Conservation (phyloP, 2,888 invertebrate species). For the Euzophera pinguis region DNA sequence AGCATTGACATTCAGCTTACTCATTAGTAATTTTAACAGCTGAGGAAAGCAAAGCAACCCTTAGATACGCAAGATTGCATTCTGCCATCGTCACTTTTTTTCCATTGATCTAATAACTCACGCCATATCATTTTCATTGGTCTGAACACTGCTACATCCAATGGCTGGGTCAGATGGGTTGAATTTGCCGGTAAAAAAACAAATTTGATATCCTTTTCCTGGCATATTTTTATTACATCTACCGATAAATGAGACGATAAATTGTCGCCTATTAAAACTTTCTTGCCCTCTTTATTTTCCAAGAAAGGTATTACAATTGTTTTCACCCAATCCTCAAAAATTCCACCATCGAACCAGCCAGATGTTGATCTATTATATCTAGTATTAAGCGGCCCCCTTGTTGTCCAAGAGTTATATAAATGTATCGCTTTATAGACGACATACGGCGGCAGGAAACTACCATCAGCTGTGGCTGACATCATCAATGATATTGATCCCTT, state of each 20-base stretch:
- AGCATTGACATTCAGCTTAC: constrained; percentile 15
- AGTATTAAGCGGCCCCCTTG: constrained; percentile 17
- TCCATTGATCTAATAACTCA: constrained; percentile 23
- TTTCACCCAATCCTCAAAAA: constrained; percentile 39
- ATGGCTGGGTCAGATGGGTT: constrained; percentile 39
- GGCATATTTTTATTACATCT: constrained; percentile 26
- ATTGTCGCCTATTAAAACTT: constrained; percentile 14
- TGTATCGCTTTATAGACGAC: constrained; percentile 22
- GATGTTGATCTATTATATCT: constrained; percentile 41
- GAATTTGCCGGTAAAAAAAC: constrained; percentile 38
- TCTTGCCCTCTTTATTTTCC: constrained; percentile 20
- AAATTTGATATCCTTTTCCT: constrained; percentile 39
- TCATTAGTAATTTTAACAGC: constrained; percentile 21
- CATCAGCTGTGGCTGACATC: constrained; percentile 19
- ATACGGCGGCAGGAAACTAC: constrained; percentile 24
- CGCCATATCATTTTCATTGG: constrained; percentile 36
- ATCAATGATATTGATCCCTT: constrained; percentile 17
- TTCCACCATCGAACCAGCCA: constrained; percentile 40
- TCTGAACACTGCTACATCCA: constrained; percentile 38
- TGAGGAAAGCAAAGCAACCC: constrained; percentile 25
- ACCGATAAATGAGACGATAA: constrained; percentile 16
- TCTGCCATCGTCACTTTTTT: constrained; percentile 25
- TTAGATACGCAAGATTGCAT: constrained; percentile 20
- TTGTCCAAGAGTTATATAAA: constrained; percentile 17
- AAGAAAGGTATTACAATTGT: constrained; percentile 19